These are phyloP conservation scores for Larimichthys polyactis DNA, from an alignment of 2,113 vertebrate species.

Conservation along the genomic window DNA sequence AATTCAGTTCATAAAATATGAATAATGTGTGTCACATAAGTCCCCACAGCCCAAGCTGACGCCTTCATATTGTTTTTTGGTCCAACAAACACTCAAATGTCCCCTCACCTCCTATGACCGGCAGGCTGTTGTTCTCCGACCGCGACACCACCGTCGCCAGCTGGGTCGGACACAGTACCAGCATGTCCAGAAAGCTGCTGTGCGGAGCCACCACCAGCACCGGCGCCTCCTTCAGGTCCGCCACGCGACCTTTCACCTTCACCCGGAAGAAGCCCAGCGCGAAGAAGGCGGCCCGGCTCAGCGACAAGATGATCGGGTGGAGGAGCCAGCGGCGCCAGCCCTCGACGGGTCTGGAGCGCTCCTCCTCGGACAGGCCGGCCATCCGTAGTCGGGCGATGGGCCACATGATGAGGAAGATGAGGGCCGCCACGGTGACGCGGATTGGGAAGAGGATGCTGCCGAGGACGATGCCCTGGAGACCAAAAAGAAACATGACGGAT, in stretches of 20 bases:
- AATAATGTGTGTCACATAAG: background rate
- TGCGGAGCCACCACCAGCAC: conserved; percentile 91
- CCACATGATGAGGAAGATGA: conserved; percentile 89
- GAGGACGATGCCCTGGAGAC: conserved; percentile 83
- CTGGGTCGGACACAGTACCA: conserved; percentile 84
- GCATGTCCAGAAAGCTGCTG: conserved; percentile 90
- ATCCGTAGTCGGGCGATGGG: conserved; percentile 86
- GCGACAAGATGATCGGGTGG: conserved; percentile 77
- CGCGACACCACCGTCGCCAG: conserved; percentile 90
- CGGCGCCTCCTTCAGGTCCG: conserved; percentile 86
- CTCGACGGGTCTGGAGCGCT: conserved; percentile 80
- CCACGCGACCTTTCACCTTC: conserved; percentile 86
- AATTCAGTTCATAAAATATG: background rate
- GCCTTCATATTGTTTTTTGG: background rate
- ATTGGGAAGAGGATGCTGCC: conserved; percentile 87
- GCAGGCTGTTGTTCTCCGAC: conserved; percentile 88
- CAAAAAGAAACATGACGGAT: background rate
- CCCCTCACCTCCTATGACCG: conserved; percentile 90
- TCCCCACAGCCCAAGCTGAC: background rate
- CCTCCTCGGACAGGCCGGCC: conserved; percentile 84
- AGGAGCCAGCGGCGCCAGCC: conserved; percentile 87
- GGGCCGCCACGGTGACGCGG: conserved; percentile 76
- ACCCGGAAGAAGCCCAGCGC: conserved; percentile 88
- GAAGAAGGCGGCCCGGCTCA: conserved; percentile 89
- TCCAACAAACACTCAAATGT: background rate